Evolutionary conservation across 1,140 invertebrate species (phyloP).

Genomic region (Caenorhabditis inopinata): DNA sequence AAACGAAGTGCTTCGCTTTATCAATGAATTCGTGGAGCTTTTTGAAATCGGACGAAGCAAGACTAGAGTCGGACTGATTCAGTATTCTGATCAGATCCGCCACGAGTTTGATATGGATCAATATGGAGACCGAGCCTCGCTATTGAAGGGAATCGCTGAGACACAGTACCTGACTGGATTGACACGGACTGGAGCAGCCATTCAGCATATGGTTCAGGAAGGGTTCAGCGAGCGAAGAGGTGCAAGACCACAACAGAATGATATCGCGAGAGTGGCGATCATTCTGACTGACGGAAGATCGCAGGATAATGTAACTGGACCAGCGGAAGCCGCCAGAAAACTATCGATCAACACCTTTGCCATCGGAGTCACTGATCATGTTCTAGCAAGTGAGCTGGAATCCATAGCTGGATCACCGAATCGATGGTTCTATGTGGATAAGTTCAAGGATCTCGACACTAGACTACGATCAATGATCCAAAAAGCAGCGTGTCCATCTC

Average conservation of each 20-base stretch:
- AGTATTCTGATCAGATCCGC: conserved; percentile 65
- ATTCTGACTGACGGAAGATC: conserved; percentile 65
- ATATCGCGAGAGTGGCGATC: conserved; percentile 63
- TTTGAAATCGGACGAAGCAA: conserved; percentile 65
- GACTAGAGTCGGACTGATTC: conserved; percentile 64
- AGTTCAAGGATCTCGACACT: conserved; percentile 66
- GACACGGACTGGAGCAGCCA: conserved; percentile 63
- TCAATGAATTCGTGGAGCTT: conserved; percentile 63
- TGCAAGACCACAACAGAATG: conserved; percentile 56
- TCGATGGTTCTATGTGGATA: conserved; percentile 66
- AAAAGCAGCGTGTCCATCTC: conserved; percentile 62
- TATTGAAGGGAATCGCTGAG: conserved; percentile 59
- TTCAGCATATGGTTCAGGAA: conserved; percentile 63
- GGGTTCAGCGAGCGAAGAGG: conserved; percentile 61
- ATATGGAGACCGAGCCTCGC: conserved; percentile 55
- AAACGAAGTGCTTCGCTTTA: conserved; percentile 58
- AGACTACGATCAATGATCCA: conserved; percentile 63
- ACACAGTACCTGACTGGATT: conserved; percentile 64
- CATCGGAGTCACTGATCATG: conserved; percentile 65
- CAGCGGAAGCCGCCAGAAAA: conserved; percentile 59
- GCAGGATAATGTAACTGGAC: conserved; percentile 65
- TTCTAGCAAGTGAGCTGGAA: conserved; percentile 63
- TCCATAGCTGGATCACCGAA: conserved; percentile 63
- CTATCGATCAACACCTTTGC: conserved; percentile 61
- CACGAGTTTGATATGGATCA: conserved; percentile 50